These are phyloP conservation scores for Maconellicoccus hirsutus DNA, from an alignment of 1,140 invertebrate species.

Conservation along the genomic window DNA sequence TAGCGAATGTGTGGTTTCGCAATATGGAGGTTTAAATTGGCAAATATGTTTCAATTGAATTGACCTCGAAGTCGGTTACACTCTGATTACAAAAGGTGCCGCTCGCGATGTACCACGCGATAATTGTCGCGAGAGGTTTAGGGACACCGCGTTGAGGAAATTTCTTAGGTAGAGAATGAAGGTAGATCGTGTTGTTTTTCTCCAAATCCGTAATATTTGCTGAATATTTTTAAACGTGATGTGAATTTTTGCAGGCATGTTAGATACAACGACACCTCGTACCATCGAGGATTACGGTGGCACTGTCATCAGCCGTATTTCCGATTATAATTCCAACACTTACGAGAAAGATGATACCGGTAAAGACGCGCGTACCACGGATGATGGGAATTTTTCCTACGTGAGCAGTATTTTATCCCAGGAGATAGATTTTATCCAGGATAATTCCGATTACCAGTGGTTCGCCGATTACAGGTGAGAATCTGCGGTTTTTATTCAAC, in stretches of 20 bases:
- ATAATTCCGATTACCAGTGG: conserved; percentile 81
- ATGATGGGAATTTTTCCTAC: conserved; percentile 19
- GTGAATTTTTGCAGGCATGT: neutral
- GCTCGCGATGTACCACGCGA: neutral
- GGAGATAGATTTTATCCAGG: conserved; percentile 52
- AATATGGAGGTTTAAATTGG: neutral
- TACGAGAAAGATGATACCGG: conserved; percentile 14
- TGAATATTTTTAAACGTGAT: neutral
- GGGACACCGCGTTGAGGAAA: no score
- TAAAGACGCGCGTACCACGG: conserved; percentile 18
- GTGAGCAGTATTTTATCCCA: conserved; percentile 26
- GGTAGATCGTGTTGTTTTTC: no score
- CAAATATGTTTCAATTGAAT: neutral
- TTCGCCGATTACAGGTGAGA: conserved; percentile 71
- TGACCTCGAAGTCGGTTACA: neutral
- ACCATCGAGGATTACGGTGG: conserved; percentile 2
- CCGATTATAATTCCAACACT: conserved; percentile 26
- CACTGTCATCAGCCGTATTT: conserved; percentile 2
- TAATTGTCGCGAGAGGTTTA: no score
- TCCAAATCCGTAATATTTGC: no score
- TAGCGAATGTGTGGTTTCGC: no score
- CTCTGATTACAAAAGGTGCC: neutral
- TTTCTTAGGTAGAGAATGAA: no score
- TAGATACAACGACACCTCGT: conserved; percentile 5
- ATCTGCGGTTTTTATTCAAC: conserved; percentile 2